Base-by-base conservation (phyloP, 2,888 invertebrate species). In the Ormyrus thymus region DNA sequence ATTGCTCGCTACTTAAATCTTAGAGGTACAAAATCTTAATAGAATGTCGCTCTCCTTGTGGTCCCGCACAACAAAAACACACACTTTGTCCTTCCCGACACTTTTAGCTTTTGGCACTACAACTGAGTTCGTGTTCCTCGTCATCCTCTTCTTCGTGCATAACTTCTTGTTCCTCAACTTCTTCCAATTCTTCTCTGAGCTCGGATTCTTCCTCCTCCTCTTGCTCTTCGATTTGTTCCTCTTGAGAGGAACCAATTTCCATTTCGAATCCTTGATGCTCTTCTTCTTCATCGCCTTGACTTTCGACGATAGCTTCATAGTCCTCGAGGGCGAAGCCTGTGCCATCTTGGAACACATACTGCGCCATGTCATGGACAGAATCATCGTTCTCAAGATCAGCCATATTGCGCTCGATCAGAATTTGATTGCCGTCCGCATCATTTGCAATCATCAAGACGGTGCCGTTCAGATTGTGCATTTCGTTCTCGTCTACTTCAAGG, bases 381-480 rank as follows among this genome's bases (percentile, higher is more conserved):
- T 87, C 89, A 8, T 89, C 89, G 64, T 87, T 86, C 29, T 81
- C 85, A 8, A 87, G 85, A 15, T 85, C 87, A 2, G 86, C 82
- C 45, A 88, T 83, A 29, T 86, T 86, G 51, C 86, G 86, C 64
- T 88, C 87, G 65, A 90, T 89, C 51, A 90, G 84, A 77, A 90
- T 89, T 69, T 89, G 88, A 86, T 90, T 89, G 15, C 89, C 90
- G 10, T 90, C 89, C 0, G 86, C 83, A 43, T 89, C 89, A 55
- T 88, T 88, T 1, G 88, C 83, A 5, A 90, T 86, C 88, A 90
- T 88, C 13, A 90, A 81, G 11, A 90, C 89, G n/a, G 90, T 87
- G n/a, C 89, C 89, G 55, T 88, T 87, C 13, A 89, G 81, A 82
- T 87, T 85, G 70, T 88, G 87, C 55, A 88, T 83, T 7, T 84